Percentiles rank a stretch among this genome's conserved stretches.
phyloP scores from a whole-genome alignment of 2,797 vertebrate species.

The Myotis planiceps region DNA sequence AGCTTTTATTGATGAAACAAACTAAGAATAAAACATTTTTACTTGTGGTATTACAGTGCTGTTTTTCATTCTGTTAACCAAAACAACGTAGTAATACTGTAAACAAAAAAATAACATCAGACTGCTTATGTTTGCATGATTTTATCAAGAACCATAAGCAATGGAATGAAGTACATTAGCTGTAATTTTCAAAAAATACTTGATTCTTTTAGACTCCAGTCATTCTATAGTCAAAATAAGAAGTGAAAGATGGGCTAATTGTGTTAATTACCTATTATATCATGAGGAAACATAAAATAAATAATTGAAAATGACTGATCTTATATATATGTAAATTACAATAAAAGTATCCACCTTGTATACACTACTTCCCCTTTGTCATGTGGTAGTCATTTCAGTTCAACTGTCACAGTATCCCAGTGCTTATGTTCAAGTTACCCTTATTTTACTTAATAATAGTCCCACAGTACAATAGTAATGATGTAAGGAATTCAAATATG shows the following conservation, averaged over 20 bases:
- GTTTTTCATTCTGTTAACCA: constrained; percentile 89
- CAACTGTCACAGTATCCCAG: not conserved
- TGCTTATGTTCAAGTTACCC: not conserved
- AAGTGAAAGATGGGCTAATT: constrained; percentile 35
- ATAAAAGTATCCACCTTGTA: not conserved
- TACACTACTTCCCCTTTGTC: not conserved
- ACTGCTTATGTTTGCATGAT: constrained; percentile 87
- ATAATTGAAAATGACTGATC: constrained; percentile 23
- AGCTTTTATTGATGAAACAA: constrained; percentile 91
- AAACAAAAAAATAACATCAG: constrained; percentile 89
- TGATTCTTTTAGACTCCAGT: constrained; percentile 70
- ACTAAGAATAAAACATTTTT: constrained; percentile 90
- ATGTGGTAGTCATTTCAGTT: not conserved
- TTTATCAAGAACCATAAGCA: constrained; percentile 84
- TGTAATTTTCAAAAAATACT: constrained; percentile 68
- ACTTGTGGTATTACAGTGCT: constrained; percentile 85
- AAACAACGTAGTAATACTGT: constrained; percentile 88
- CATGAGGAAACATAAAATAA: not conserved
- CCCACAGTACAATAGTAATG: not conserved
- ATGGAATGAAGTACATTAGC: constrained; percentile 64
- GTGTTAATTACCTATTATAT: constrained; percentile 37
- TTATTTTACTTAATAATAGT: not conserved
- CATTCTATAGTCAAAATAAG: constrained; percentile 18
- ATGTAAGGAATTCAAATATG: not conserved
- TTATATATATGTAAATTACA: not conserved